Evolutionary conservation across 2,888 invertebrate genomes (phyloP), one percentile per base, ranked within the genome.

Genomic region (Lingula anatina): DNA sequence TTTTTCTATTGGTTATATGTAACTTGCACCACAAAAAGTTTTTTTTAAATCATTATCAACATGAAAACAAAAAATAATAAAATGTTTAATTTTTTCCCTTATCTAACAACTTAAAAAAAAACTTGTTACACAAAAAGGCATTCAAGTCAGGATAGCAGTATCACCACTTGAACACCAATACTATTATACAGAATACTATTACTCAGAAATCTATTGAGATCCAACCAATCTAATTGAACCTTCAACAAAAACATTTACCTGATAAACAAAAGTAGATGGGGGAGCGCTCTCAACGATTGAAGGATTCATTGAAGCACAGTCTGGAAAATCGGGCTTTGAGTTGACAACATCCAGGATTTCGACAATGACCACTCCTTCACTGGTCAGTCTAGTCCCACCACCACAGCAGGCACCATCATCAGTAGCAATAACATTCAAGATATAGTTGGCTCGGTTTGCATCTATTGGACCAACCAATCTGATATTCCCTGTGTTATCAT

Each of bases 341-440:
- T 96, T 95, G 74, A 96, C 96, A 21, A 95, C 93, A 68, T 96
- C 95, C 1, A 94, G 94, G 55, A 96, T 93, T 75, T 94, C 94
- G 0, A 96, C 94, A 0, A 94, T 91, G 0, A 96, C 93, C 1
- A 92, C 90, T 5, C 94, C 94, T 0, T 93, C 92, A 43, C 90
- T 92, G 0, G 93, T 92, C 71, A 94, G 92, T 0, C 88, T 89
- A 9, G 49, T 46, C 2, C 90, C 91, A 59, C 90, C 89, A 15
- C 87, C 88, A 74, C 97, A 99, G 74, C 97, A 99, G 1, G 91
- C 89, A 0, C 97, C 97, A 74, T 99, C 97, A 73, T 99, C 99
- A 81, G 90, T 85, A 2, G 97, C 97, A 0, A 95, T 94, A 7
- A 99, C 94, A 74, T 96, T 97, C 50, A 99, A 78, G 73, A 92